A percentile compares a stretch with the other conserved stretches of the same genome.
Evolutionary conservation across 2,888 invertebrate species (phyloP).

Genomic region (Caradrina clavipalpis): DNA sequence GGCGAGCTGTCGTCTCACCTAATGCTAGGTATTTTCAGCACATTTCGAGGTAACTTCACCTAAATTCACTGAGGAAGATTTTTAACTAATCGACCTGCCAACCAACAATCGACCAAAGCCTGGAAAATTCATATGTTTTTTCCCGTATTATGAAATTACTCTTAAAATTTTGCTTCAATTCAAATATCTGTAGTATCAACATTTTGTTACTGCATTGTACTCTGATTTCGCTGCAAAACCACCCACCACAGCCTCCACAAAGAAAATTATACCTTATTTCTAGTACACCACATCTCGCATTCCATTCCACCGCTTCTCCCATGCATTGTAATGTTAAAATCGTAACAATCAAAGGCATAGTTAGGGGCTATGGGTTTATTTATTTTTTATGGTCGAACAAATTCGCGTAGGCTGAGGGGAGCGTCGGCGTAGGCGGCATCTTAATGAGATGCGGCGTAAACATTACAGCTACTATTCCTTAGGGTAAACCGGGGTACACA

Average conservation of each 20-base stretch:
- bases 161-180: background rate
- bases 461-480: conserved; percentile 78
- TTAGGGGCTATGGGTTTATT: conserved; percentile 75
- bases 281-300: accelerated
- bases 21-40: too few species aligned
- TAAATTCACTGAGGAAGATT: too few species aligned
- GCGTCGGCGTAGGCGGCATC: conserved; percentile 69
- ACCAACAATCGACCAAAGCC: too few species aligned
- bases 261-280: background rate
- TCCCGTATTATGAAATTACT: background rate
- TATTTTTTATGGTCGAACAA: conserved; percentile 84
- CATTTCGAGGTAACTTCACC: too few species aligned
- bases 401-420: conserved; percentile 68
- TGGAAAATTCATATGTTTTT: too few species aligned
- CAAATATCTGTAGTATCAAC: conserved; percentile 1
- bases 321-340: conserved; percentile 55
- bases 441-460: conserved; percentile 88
- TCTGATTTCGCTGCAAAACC: conserved; percentile 22
- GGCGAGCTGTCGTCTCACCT: too few species aligned
- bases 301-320: background rate
- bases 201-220: conserved; percentile 11
- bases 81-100: too few species aligned
- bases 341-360: conserved; percentile 68
- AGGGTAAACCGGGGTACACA: conserved; percentile 73
- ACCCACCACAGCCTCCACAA: background rate